These are phyloP conservation scores for Peucedramus taeniatus DNA, from an alignment of 2,113 vertebrate genomes.

Conservation along the genomic window DNA sequence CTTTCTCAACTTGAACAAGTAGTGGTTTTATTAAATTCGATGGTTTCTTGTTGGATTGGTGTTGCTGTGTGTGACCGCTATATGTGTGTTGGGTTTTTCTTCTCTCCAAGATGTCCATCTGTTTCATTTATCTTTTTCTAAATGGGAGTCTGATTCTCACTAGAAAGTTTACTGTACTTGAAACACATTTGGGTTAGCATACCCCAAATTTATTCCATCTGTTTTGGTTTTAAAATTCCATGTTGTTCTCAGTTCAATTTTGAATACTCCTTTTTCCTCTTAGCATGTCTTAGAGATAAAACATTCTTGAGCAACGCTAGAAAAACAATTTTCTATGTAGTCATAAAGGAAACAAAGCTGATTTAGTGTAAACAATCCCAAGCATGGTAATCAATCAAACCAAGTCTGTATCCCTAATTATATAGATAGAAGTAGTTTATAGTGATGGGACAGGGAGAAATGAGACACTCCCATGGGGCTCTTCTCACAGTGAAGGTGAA, in stretches of 20 bases:
- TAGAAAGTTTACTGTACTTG: constrained; percentile 1
- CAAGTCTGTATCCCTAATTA: not conserved
- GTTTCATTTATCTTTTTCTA: constrained; percentile 26
- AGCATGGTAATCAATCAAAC: constrained; percentile 12
- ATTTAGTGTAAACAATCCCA: not conserved
- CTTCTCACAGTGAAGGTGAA: not conserved
- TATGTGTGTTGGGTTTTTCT: not conserved
- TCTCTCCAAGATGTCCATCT: constrained; percentile 14
- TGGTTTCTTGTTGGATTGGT: not conserved
- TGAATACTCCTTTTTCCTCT: not conserved
- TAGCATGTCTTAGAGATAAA: not conserved
- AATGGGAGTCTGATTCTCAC: not conserved
- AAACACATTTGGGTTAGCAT: constrained; percentile 19
- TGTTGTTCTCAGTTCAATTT: constrained; percentile 23
- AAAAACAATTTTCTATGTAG: not conserved
- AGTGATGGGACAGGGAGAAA: not conserved
- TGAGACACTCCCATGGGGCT: not conserved
- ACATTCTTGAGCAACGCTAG: not conserved
- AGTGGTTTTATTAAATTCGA: not conserved
- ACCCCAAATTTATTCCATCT: constrained; percentile 37
- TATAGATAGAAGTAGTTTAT: not conserved
- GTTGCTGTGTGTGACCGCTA: not conserved
- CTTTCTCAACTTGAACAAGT: not conserved
- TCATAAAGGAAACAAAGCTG: not conserved
- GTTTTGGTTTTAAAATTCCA: not conserved